Evolutionary conservation across 2,113 vertebrate species (phyloP).

Genomic region (Dicerorhinus sumatrensis): DNA sequence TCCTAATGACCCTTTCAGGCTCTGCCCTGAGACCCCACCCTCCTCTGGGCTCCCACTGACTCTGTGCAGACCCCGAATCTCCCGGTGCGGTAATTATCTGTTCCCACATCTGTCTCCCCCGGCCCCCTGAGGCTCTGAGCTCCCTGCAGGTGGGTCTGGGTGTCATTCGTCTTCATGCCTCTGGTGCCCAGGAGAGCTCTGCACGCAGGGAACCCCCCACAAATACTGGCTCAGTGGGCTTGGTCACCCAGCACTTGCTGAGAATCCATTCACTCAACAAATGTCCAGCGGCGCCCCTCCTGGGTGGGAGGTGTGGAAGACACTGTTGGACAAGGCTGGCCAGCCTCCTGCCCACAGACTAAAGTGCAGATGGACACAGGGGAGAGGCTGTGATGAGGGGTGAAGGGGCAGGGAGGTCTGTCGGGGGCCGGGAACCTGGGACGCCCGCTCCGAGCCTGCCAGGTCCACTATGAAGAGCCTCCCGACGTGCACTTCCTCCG

Average conservation of each 20-base stretch:
- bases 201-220: rapidly evolving
- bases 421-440: slow-evolving; percentile 77
- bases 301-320: background rate
- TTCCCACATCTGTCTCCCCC: background rate
- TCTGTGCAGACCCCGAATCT: background rate
- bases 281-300: rapidly evolving
- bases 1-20: background rate
- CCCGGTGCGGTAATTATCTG: rapidly evolving
- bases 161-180: rapidly evolving
- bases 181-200: rapidly evolving
- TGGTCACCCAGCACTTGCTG: rapidly evolving
- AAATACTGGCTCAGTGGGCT: background rate
- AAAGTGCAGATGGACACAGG: background rate
- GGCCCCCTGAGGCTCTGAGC: rapidly evolving
- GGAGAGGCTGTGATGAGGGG: rapidly evolving
- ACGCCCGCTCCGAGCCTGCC: slow-evolving; percentile 84
- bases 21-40: background rate
- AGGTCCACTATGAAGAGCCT: slow-evolving; percentile 87
- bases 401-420: rapidly evolving
- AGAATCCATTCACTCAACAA: background rate
- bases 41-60: background rate
- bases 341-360: background rate
- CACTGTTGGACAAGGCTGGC: rapidly evolving
- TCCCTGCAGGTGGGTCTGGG: background rate
- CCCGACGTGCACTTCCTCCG: slow-evolving; percentile 67